Conservation (phyloP, 2,797 vertebrate genomes). For the Anableps anableps region DNA sequence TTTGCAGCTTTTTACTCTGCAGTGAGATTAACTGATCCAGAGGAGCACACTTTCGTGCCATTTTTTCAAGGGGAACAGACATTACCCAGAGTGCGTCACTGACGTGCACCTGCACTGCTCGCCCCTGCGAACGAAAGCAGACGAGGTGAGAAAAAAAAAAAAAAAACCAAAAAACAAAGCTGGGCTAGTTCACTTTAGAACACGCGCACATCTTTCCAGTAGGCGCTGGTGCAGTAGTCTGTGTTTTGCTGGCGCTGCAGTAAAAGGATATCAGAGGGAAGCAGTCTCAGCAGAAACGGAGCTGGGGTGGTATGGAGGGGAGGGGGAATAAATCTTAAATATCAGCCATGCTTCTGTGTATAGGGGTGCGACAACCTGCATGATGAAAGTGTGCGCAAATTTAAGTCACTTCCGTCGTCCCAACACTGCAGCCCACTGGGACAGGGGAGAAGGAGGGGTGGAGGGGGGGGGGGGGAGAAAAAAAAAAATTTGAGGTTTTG, state of each 20-base stretch:
- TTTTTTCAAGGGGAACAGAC: slow-evolving; percentile 16
- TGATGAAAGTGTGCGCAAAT: no score
- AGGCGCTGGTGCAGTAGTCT: slow-evolving; percentile 31
- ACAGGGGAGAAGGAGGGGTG: no score
- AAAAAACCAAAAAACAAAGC: slow-evolving; percentile 17
- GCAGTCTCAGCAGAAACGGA: slow-evolving; percentile 74
- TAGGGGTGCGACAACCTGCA: slow-evolving; percentile 14
- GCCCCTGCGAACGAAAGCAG: slow-evolving; percentile 23
- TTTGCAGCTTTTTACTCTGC: slow-evolving; percentile 19
- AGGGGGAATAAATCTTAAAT: slow-evolving; percentile 62
- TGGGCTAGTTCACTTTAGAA: slow-evolving; percentile 5
- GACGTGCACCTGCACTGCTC: slow-evolving; percentile 40
- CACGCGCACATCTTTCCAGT: slow-evolving; percentile 11
- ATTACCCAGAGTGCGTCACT: not conserved
- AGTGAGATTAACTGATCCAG: not conserved
- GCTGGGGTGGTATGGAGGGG: slow-evolving; percentile 41
- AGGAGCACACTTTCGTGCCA: slow-evolving; percentile 25
- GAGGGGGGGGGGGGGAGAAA: no score
- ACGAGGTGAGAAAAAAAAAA: slow-evolving; percentile 1
- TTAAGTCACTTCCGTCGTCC: not conserved
- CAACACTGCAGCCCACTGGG: slow-evolving; percentile 60
- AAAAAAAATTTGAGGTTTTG: not conserved
- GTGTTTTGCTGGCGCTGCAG: slow-evolving; percentile 76
- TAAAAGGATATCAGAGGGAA: slow-evolving; percentile 71
- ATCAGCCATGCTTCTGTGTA: slow-evolving; percentile 31